A percentile compares a stretch with the other conserved stretches of the same genome.
These are phyloP conservation scores for Montipora efflorescens DNA, from an alignment of 64 coral and sea anemone genomes.

Conservation along the genomic window DNA sequence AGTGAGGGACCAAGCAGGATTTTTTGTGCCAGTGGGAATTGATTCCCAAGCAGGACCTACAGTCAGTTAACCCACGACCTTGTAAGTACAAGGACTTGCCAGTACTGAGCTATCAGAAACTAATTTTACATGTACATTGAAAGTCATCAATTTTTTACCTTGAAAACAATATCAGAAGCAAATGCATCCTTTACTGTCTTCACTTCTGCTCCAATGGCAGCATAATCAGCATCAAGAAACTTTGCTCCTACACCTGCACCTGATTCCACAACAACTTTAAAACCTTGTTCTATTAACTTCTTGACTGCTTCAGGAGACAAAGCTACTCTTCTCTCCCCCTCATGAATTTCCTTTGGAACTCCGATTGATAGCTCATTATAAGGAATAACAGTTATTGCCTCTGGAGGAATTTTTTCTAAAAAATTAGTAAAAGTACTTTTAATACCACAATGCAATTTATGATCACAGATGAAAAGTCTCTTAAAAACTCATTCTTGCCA, in stretches of 20 bases:
- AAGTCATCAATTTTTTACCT: slow-evolving; percentile 53
- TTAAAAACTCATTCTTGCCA: background rate
- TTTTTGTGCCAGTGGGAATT: too few species aligned
- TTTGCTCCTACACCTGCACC: slow-evolving; percentile 86
- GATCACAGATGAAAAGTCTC: too few species aligned
- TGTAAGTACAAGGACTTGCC: too few species aligned
- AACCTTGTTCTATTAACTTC: slow-evolving; percentile 81
- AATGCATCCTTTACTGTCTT: slow-evolving; percentile 82
- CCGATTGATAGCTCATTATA: slow-evolving; percentile 90
- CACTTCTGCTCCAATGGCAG: slow-evolving; percentile 83
- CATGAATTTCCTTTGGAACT: slow-evolving; percentile 93
- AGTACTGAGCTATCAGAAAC: background rate
- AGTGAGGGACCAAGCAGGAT: too few species aligned
- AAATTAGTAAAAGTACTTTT: background rate
- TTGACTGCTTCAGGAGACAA: slow-evolving; percentile 84
- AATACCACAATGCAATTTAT: background rate
- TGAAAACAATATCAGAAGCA: slow-evolving; percentile 90
- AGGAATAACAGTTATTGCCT: slow-evolving; percentile 68
- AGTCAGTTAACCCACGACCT: too few species aligned
- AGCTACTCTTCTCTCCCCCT: slow-evolving; percentile 86
- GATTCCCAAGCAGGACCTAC: too few species aligned
- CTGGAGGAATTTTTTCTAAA: slow-evolving; percentile 62
- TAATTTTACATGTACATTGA: background rate
- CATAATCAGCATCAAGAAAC: slow-evolving; percentile 93
- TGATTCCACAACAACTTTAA: slow-evolving; percentile 90